Base-by-base conservation (phyloP, 2,888 invertebrate genomes). In the Octonoba sinensis region DNA sequence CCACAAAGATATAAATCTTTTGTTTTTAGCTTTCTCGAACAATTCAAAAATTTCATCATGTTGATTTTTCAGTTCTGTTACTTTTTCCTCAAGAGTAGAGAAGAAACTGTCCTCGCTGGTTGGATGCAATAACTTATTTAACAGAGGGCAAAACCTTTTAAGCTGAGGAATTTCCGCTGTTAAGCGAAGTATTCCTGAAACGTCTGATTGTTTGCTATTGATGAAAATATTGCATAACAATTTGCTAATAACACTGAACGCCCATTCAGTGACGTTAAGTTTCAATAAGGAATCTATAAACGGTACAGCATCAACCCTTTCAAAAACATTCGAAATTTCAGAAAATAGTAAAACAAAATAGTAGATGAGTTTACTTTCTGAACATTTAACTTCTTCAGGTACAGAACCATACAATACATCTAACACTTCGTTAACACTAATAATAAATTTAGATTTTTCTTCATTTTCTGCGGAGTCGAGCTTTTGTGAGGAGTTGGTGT, bases 161-260 rank as follows among this genome's bases (percentile, higher is more conserved):
- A 77, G 54, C 64, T 64, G 76, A 15, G 76, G 76, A 47, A 77
- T 69, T 20, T 36, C 47, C 1, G 76, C 64, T 16, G 70, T 46
- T 46, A 77, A 56, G 16, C 56, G 22, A 13, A 77, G 46, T 13
- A 75, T 49, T 54, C 20, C 54, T 0, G 62, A 16, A n/a, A 70
- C 13, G n/a, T 77, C 62, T 13, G 22, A 47, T 49, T 77, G 62
- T 69, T 70, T 64, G 22, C 64, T 56, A 56, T 69, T 70, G 2
- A 57, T 62, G 20, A 77, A 70, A 1, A 54, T 56, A 16, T 56
- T 64, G 44, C 76, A 77, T n/a, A 77, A 46, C 54, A 70, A 64
- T 70, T 70, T 69, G 6, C 57, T 54, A 51, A 77, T 64, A 1
- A 56, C 54, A 56, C 70, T 77, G 64, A 70, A 77, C 20, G 76